Conservation (phyloP, 2,113 vertebrate genomes). For the Corythornis vintsioides region DNA sequence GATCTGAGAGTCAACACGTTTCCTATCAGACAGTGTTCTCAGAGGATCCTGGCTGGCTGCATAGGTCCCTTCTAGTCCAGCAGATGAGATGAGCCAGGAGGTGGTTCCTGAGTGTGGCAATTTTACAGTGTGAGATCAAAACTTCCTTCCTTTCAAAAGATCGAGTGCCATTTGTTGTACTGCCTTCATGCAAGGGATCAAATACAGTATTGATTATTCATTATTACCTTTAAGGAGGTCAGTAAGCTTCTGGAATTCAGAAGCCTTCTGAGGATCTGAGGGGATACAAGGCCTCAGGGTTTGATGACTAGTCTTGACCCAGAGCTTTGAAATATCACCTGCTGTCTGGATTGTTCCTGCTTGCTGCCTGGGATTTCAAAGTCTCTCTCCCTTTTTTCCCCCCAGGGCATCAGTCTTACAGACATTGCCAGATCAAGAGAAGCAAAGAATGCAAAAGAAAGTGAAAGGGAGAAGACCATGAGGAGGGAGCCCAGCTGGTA, state of each 20-base stretch:
- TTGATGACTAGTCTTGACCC: slow-evolving; percentile 55
- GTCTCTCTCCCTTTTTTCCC: background rate
- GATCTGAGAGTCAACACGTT: background rate
- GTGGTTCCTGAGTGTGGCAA: background rate
- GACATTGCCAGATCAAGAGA: slow-evolving; percentile 47
- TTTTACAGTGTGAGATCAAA: slow-evolving; percentile 54
- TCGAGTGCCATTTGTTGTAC: slow-evolving; percentile 24
- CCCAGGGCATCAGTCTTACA: slow-evolving; percentile 12
- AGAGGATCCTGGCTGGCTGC: slow-evolving; percentile 16
- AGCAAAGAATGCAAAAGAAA: slow-evolving; percentile 47
- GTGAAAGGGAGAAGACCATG: slow-evolving; percentile 28
- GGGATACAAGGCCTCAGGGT: slow-evolving; percentile 5
- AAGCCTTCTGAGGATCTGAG: slow-evolving; percentile 30
- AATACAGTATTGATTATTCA: slow-evolving; percentile 61
- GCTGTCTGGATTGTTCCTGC: slow-evolving; percentile 50
- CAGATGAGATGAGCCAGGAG: slow-evolving; percentile 8
- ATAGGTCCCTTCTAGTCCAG: slow-evolving; percentile 10
- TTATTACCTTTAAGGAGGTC: slow-evolving; percentile 57
- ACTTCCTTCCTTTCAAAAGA: slow-evolving; percentile 42
- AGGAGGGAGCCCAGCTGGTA: slow-evolving; percentile 9
- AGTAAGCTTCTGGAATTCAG: slow-evolving; percentile 58
- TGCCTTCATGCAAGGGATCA: slow-evolving; percentile 50
- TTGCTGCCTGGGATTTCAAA: slow-evolving; percentile 50
- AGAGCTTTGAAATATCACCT: slow-evolving; percentile 67
- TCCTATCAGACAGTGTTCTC: slow-evolving; percentile 12